Evolutionary conservation across 1,140 invertebrate genomes (phyloP), one percentile per base, ranked within the genome.

Genomic region (Heliconius congener): DNA sequence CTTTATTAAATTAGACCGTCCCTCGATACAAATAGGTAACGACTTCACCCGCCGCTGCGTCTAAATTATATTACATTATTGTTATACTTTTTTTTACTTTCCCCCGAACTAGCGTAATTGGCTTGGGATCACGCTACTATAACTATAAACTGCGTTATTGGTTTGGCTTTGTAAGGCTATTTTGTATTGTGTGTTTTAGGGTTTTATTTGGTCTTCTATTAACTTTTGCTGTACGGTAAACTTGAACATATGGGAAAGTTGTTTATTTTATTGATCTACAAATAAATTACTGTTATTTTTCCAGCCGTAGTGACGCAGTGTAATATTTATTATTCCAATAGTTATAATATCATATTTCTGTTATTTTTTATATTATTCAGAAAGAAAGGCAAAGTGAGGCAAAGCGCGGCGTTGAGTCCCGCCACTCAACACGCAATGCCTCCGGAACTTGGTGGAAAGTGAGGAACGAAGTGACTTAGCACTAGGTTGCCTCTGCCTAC

Each of bases 61-160:
- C 91, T 88, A 93, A 94, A 93, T 93, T 94, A 92, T 94, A 93
- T 94, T 93, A 92, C 86, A 93, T 92, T 93, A 93, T 93, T 94
- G 92, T 93, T 93, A 92, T 93, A 89, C 85, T 90, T 92, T 93
- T 92, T 87, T 93, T 93, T 91, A 87, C 84, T 91, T 88, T 91
- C 90, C 93, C 93, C 90, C 84, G 88, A 91, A 91, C 88, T 90
- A 89, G 87, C 89, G 88, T 91, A 94, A 93, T 94, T 93, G 91
- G 93, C 88, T 88, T 86, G 89, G 90, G 92, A 94, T 93, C 92
- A 93, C 90, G 90, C 89, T 88, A 91, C 87, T 88, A 90, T 89
- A 88, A 90, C 91, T 88, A 91, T 91, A 90, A 93, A 93, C 88
- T 90, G 85, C 79, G 84, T 89, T 91, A 93, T 93, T 90, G 87